These are phyloP conservation scores for Progne subis DNA, from an alignment of 2,113 vertebrate species.

Conservation along the genomic window DNA sequence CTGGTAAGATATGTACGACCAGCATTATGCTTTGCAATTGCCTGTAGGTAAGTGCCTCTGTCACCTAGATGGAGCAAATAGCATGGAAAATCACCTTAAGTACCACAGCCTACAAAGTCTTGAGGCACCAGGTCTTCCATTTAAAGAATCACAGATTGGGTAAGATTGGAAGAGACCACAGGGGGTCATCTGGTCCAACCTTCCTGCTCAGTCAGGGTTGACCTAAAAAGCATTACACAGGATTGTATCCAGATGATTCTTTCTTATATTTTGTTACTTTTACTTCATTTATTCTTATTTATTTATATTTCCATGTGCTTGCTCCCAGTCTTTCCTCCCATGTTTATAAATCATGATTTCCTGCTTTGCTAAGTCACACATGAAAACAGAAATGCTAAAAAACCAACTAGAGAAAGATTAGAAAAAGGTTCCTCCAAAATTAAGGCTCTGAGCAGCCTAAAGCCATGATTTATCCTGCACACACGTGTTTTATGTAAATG, in stretches of 20 bases:
- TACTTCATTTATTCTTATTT: background rate
- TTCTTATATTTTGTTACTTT: background rate
- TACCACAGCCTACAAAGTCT: background rate
- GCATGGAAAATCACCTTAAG: background rate
- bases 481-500: background rate
- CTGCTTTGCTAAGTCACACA: background rate
- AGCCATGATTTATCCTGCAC: background rate
- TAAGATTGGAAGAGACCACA: background rate
- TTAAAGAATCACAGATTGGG: background rate
- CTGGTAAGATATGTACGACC: background rate
- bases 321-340: background rate
- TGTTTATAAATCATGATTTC: background rate
- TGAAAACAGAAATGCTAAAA: background rate
- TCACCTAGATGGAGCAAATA: background rate
- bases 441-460: background rate
- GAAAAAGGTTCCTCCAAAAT: background rate
- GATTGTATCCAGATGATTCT: background rate
- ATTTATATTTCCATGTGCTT: background rate
- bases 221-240: background rate
- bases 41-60: background rate
- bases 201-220: background rate
- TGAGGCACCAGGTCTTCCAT: background rate
- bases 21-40: background rate
- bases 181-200: background rate
- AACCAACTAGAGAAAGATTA: background rate